Evolutionary conservation across 2,888 invertebrate genomes (phyloP).

Genomic region (Oscheius sp.): DNA sequence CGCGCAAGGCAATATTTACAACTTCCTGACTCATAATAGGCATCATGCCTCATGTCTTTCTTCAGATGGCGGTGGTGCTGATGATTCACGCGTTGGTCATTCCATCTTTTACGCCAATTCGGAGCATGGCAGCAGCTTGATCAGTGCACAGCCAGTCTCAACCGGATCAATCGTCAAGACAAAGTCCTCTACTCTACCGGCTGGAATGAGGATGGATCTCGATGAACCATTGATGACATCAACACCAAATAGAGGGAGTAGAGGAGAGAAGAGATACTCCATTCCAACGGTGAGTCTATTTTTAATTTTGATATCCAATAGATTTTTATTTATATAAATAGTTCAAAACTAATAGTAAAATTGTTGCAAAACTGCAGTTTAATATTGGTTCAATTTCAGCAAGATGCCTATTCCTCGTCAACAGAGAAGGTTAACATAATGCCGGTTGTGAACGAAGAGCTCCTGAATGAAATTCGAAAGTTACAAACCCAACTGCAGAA

Average conservation of each 20-base stretch:
- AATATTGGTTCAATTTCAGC: slow-evolving; percentile 1
- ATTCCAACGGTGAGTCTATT: not conserved
- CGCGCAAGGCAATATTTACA: not conserved
- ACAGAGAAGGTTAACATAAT: slow-evolving; percentile 3
- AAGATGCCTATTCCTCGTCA: not conserved
- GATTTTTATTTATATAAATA: not conserved
- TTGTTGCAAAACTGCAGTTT: not conserved
- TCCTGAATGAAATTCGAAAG: slow-evolving; percentile 18
- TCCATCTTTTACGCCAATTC: slow-evolving; percentile 35
- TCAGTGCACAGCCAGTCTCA: not conserved
- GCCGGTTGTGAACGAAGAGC: slow-evolving; percentile 7
- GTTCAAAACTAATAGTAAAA: not conserved
- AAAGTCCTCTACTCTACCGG: slow-evolving; percentile 39
- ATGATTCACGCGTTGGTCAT: slow-evolving; percentile 33
- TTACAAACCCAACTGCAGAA: slow-evolving; percentile 8
- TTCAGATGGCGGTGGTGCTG: slow-evolving; percentile 7
- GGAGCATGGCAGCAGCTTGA: slow-evolving; percentile 24
- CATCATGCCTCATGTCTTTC: not conserved
- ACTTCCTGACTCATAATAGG: not conserved
- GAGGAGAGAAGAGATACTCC: slow-evolving; percentile 19
- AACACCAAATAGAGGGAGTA: slow-evolving; percentile 10
- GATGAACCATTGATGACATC: slow-evolving; percentile 6
- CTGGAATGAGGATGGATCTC: slow-evolving; percentile 34
- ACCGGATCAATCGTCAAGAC: slow-evolving; percentile 2
- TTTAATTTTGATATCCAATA: not conserved